Base-by-base conservation (phyloP, 1,140 invertebrate species). In the Drosophila lacteicornis region DNA sequence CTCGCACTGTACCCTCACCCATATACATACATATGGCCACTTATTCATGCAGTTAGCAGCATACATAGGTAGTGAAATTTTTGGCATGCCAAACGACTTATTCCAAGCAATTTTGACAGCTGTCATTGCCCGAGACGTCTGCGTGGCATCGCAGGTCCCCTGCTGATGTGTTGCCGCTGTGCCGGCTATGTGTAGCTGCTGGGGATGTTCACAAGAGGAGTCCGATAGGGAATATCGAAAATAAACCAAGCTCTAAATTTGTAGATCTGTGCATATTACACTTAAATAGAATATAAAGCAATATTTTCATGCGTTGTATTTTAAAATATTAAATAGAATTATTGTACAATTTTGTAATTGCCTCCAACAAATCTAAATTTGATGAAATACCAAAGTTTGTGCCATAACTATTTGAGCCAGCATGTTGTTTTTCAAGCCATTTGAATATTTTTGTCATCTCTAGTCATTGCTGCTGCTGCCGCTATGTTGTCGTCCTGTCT, bases 91-190 rank as follows among this genome's bases (percentile, higher is more conserved):
- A 84, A 88, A 78, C 77, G 73, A 83, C 77, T 83, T 88, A 75
- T 86, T 78, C 79, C 78, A 60, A 80, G 68, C 73, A 83, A 81
- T 90, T 90, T 84, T 88, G 84, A 90, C 84, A 88, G 84, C 85
- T 88, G 84, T 88, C 84, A 90, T 80, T 87, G 78, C 38, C 45
- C 53, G 49, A 80, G 84, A 80, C 47, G 74, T 75, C 74, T 75
- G 80, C 49, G 63, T 80, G 68, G 57, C 51, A 50, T 80, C 58
- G 51, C 66, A 57, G 70, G 47, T 78, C 51, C 47, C 65, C 69
- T 73, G 69, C 69, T 73, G 69, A 73, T 73, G 61, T 71, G 69
- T 40, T 71, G 38, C 49, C 30, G 30, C 57, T 59, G 38, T n/a
- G 15, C 13, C 59, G 9, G n/a, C n/a, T 38, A 46, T 56, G 38